Base-by-base conservation (phyloP, 2,888 invertebrate species). In the Sarcophaga subvicina region DNA sequence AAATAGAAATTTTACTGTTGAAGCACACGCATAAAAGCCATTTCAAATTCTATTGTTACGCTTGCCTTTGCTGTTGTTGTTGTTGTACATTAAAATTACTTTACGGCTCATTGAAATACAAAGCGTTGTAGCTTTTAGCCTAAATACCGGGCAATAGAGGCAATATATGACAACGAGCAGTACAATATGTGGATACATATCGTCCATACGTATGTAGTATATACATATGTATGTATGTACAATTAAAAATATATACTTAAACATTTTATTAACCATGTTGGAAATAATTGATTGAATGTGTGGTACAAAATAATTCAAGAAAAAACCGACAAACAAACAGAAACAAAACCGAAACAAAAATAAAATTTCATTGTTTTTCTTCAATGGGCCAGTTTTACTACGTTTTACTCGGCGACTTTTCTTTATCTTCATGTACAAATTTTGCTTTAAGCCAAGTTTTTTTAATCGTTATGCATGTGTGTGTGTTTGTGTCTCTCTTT, bases 101-200 rank as follows among this genome's bases (percentile, higher is more conserved):
- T 54, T 75, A 64, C 79, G 64, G 75, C n/a, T 63, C 59, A 73
- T 67, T 73, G 70, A 64, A 63, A 82, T 71, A 71, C 66, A 79
- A 75, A 70, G 37, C 54, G 12, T 66, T 77, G 75, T 84, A 71
- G 59, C 79, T 66, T 77, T 80, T 84, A 66, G 64, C 79, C 79
- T 80, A 80, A 84, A 80, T 80, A 75, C 79, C 73, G 79, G 64
- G 12, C 63, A 72, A 71, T 64, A 71, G 20, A 69, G 37, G 37
- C 37, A 37, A 37, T 37, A 37, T 37, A 37, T 37, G 37, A 54
- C 5, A 4, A 54, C 54, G 14, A 54, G 14, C 17, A 54, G 17
- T 54, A 54, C 54, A 54, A 54, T 14, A 3, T 14, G 49, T 49
- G 14, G 11, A 49, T 2, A 49, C 49, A 54, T 37, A 37, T 37